Evolutionary conservation across 2,888 invertebrate species (phyloP), one percentile per base, ranked within the genome.

Genomic region (Didymodactylos carnosus): DNA sequence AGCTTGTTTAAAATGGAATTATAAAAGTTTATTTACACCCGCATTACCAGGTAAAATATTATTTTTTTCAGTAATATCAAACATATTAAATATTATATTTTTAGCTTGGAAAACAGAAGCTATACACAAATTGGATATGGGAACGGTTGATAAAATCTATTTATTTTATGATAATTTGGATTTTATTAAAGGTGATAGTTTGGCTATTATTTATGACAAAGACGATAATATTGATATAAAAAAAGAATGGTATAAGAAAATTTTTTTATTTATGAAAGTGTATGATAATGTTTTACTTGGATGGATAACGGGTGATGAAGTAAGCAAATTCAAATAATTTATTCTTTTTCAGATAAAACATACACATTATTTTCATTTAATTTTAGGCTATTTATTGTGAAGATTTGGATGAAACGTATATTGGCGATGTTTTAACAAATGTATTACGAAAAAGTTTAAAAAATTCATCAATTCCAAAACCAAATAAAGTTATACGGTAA

Each of bases 341-440:
- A n/a, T n/a, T n/a, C n/a, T n/a, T n/a, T n/a, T n/a, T n/a, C n/a
- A n/a, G n/a, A n/a, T n/a, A n/a, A n/a, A n/a, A n/a, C n/a, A n/a
- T n/a, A n/a, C n/a, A n/a, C n/a, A n/a, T n/a, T n/a, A n/a, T n/a
- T n/a, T n/a, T n/a, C n/a, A n/a, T n/a, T n/a, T n/a, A n/a, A n/a
- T n/a, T n/a, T n/a, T n/a, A n/a, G n/a, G 93, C 94, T 14, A 90
- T 92, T 79, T 91, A 89, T 81, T 90, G 94, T 90, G 94, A 94
- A 83, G 89, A 88, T 19, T 84, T 94, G 72, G 85, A 89, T 3
- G 88, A 89, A 80, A 89, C 89, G 71, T 87, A 88, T 76, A 88
- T 94, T 16, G 88, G 88, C 2, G 87, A 88, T 39, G 88, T 88
- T 76, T 92, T 92, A 83, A 91, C 92, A 72, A 88, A 88, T 78